Evolutionary conservation across 2,888 invertebrate genomes (phyloP), one percentile per base, ranked within the genome.

Genomic region (Pyrocoelia pectoralis): DNA sequence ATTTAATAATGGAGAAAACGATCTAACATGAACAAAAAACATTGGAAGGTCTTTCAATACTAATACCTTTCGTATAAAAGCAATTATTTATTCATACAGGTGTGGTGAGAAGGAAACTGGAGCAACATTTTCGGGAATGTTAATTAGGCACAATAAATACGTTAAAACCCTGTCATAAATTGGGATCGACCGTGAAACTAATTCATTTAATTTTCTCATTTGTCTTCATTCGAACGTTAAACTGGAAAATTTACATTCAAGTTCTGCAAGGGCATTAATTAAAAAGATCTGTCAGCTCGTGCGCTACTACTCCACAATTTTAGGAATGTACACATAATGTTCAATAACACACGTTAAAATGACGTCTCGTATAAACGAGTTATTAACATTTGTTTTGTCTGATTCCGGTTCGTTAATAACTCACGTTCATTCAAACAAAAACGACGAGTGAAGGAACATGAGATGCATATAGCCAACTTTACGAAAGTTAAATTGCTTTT

Each of bases 361-460:
- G 65, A 61, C 66, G 54, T 24, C 24, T 24, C 24, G 70, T 70
- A 72, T 73, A 73, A 75, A 70, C 72, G 71, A 71, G 70, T 75
- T 74, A 29, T 73, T 72, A 72, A 73, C 72, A 71, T 72, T 74
- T 72, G 74, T 73, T 73, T 74, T 73, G 72, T 73, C 75, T 72
- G 66, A 59, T 66, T 67, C 68, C 71, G 70, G 73, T 75, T 75
- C 72, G 75, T 75, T 75, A 73, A 70, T 70, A 72, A 66, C 70
- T 2, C 33, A 33, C 33, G 10, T 33, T 33, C 52, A 52, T 62
- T 56, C n/a, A 29, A 52, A 53, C 46, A 54, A 48, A 29, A 56
- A 33, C 61, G 52, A n/a, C n/a, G n/a, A n/a, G n/a, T n/a, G n/a
- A 57, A 33, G 3, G 33, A 33, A 33, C 3, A 61, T 6, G 8